Evolutionary conservation across 2,113 vertebrate species (phyloP).

Genomic region (Sander lucioperca): DNA sequence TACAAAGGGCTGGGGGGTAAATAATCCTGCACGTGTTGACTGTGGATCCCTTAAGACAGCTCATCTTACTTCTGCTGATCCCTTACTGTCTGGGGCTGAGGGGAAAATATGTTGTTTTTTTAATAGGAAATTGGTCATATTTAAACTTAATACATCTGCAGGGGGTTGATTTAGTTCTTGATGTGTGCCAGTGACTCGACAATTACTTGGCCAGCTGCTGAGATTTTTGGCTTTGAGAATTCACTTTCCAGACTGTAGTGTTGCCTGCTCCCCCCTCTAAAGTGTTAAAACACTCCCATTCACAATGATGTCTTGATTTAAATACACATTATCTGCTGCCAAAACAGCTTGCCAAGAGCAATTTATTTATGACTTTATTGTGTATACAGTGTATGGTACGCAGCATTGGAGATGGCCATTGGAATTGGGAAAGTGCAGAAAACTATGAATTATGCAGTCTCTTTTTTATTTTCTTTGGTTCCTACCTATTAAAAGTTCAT

Average conservation of each 20-base stretch:
- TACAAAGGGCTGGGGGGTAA: constrained; percentile 25
- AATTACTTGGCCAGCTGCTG: constrained; percentile 51
- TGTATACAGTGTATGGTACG: not conserved
- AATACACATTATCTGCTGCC: constrained; percentile 31
- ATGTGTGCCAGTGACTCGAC: constrained; percentile 21
- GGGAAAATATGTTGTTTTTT: constrained; percentile 31
- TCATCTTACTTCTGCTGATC: constrained; percentile 60
- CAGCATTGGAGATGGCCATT: not conserved
- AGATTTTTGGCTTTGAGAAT: constrained; percentile 30
- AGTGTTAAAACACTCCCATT: constrained; percentile 15
- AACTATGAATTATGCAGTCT: not conserved
- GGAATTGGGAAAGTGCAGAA: not conserved
- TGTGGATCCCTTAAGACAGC: constrained; percentile 58
- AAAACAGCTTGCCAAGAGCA: constrained; percentile 7
- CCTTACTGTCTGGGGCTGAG: constrained; percentile 20
- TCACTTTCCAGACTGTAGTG: constrained; percentile 8
- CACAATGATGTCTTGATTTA: constrained; percentile 31
- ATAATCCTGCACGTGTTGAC: constrained; percentile 56
- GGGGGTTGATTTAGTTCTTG: constrained; percentile 53
- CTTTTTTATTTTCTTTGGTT: not conserved
- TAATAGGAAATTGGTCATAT: constrained; percentile 40
- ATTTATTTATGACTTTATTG: not conserved
- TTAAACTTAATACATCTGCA: constrained; percentile 50
- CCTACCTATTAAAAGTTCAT: not conserved
- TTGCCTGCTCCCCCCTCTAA: constrained; percentile 1